Conservation (phyloP, 2,888 invertebrate species). For the Meteorus cinctellus region DNA sequence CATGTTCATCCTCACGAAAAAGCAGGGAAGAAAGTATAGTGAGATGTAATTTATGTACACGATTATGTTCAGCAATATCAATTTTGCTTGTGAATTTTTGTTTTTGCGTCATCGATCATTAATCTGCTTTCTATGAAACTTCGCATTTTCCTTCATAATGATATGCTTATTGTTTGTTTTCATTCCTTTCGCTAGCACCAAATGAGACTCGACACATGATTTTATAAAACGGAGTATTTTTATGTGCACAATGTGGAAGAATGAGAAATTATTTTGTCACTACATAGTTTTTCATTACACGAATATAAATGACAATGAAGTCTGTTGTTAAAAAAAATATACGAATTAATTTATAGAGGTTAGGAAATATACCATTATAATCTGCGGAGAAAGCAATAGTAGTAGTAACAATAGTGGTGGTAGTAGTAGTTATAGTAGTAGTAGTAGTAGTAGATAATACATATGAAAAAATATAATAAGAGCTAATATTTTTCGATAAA, state of each 20-base stretch:
- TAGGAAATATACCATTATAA: slow-evolving; percentile 39
- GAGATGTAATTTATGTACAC: neutral
- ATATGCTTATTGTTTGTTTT: neutral
- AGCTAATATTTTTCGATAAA: slow-evolving; percentile 3
- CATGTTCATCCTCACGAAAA: neutral
- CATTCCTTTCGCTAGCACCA: neutral
- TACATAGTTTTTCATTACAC: slow-evolving; percentile 22
- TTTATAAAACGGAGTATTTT: neutral
- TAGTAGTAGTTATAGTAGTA: neutral
- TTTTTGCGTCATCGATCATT: neutral
- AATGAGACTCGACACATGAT: neutral
- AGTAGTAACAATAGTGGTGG: neutral
- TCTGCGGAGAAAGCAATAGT: slow-evolving; percentile 3
- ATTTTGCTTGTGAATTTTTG: neutral
- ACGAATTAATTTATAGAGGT: slow-evolving; percentile 7
- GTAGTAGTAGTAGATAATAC: slow-evolving; percentile 4
- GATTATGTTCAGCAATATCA: neutral
- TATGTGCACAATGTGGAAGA: neutral
- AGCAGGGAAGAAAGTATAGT: neutral
- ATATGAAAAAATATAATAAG: slow-evolving; percentile 4
- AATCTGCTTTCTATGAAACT: neutral
- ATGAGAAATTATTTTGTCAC: slow-evolving; percentile 21
- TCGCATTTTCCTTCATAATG: neutral
- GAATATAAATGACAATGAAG: slow-evolving; percentile 17
- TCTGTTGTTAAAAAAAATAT: slow-evolving; percentile 32